phyloP scores from a whole-genome alignment of 1,140 invertebrate species.

The Ostrea denselamellosa region DNA sequence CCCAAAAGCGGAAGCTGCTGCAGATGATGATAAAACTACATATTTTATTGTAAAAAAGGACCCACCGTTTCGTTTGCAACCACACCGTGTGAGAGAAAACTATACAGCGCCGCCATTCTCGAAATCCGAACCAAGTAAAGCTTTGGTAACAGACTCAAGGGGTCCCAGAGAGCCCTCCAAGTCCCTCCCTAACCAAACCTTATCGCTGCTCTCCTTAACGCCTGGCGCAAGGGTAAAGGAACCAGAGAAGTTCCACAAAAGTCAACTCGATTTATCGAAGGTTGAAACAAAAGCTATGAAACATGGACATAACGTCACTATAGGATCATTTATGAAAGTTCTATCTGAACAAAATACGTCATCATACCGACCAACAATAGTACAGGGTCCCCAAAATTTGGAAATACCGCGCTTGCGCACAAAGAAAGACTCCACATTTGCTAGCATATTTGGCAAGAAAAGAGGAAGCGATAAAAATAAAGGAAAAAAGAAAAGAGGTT shows the following conservation, averaged over 20 bases:
- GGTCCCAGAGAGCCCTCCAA: neutral
- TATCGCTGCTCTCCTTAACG: constrained; percentile 48
- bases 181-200: constrained; percentile 23
- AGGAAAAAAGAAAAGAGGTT: constrained; percentile 35
- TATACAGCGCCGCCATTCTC: constrained; percentile 27
- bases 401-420: constrained; percentile 27
- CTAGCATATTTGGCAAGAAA: constrained; percentile 67
- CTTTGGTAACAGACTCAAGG: neutral
- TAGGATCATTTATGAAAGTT: constrained; percentile 61
- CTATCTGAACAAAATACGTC: constrained; percentile 64
- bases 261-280: constrained; percentile 62
- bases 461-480: constrained; percentile 55
- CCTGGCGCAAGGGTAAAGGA: constrained; percentile 31
- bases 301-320: constrained; percentile 9
- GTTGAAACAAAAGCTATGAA: constrained; percentile 41
- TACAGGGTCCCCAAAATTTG: constrained; percentile 52
- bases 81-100: constrained; percentile 19
- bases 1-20: neutral
- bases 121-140: constrained; percentile 31
- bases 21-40: constrained; percentile 47
- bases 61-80: neutral
- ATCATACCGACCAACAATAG: constrained; percentile 69
- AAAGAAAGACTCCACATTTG: constrained; percentile 65
- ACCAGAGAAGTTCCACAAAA: constrained; percentile 54
- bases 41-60: constrained; percentile 41